Evolutionary conservation across 1,140 invertebrate genomes (phyloP).

Genomic region (Aricia agestis): DNA sequence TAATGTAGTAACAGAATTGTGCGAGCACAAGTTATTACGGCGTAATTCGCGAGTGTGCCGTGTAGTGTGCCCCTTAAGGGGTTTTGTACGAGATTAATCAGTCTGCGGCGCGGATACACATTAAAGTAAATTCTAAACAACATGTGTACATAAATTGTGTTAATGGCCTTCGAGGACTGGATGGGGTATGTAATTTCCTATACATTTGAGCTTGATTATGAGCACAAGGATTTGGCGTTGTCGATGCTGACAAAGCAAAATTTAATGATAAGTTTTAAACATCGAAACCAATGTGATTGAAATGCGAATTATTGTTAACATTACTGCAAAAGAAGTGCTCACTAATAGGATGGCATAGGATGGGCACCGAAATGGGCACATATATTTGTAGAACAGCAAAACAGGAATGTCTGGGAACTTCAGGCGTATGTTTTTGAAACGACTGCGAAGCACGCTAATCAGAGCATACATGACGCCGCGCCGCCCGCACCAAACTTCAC

Average conservation of each 20-base stretch:
- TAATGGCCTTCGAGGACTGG: slow-evolving; percentile 39
- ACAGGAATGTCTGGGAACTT: too few relatives aligned
- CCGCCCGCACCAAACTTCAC: neutral
- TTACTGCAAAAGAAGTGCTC: too few relatives aligned
- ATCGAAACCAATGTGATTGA: too few relatives aligned
- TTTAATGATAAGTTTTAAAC: neutral
- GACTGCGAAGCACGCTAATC: neutral
- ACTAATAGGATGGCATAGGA: too few relatives aligned
- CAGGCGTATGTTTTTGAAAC: neutral
- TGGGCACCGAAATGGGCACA: too few relatives aligned
- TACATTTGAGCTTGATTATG: neutral
- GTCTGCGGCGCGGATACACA: slow-evolving; percentile 44
- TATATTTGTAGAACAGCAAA: too few relatives aligned
- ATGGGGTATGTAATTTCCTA: slow-evolving; percentile 16
- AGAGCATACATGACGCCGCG: neutral
- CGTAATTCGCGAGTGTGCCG: slow-evolving; percentile 20
- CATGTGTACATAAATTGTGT: slow-evolving; percentile 63
- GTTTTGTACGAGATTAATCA: slow-evolving; percentile 50
- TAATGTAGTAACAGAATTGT: slow-evolving; percentile 10
- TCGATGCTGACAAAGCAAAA: neutral
- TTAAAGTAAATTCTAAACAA: slow-evolving; percentile 61
- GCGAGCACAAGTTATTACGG: slow-evolving; percentile 8
- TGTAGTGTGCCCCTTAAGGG: slow-evolving; percentile 26
- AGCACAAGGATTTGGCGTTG: neutral
- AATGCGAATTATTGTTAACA: too few relatives aligned